Conservation (phyloP, 2,797 vertebrate genomes). For the Linurgus olivaceus region DNA sequence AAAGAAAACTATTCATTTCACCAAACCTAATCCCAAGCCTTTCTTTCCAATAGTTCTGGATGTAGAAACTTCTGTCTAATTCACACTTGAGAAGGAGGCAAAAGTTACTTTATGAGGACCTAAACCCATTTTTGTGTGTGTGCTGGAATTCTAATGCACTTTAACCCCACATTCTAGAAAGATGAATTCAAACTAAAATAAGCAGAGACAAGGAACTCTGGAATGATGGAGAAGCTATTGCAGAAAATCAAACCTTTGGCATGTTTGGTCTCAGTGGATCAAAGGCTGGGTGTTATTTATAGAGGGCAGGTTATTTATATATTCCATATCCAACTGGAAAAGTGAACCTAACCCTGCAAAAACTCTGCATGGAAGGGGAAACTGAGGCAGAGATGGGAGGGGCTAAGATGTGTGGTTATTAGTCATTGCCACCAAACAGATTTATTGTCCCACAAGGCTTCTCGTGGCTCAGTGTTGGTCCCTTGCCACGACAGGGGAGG, state of each 20-base stretch:
- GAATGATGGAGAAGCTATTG: conserved; percentile 11
- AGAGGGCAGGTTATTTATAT: too few species aligned
- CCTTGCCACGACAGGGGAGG: not conserved
- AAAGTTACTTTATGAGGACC: not conserved
- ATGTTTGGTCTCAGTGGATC: not conserved
- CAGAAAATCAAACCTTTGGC: conserved; percentile 10
- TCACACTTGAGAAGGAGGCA: not conserved
- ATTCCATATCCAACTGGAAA: not conserved
- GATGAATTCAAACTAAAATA: conserved; percentile 33
- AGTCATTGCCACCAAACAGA: not conserved
- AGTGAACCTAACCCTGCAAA: not conserved
- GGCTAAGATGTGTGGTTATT: not conserved
- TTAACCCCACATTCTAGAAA: not conserved
- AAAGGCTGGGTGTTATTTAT: not conserved
- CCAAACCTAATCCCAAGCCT: not conserved
- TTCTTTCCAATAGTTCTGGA: not conserved
- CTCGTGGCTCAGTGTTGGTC: not conserved
- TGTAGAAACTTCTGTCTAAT: not conserved
- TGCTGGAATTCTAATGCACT: not conserved
- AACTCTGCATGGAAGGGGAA: not conserved
- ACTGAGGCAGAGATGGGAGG: not conserved
- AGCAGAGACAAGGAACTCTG: not conserved
- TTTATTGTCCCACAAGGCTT: not conserved
- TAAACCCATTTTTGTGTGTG: not conserved
- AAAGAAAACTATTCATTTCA: not conserved